Evolutionary conservation across 1,140 invertebrate genomes (phyloP).

Genomic region (Brachionus koreanus): DNA sequence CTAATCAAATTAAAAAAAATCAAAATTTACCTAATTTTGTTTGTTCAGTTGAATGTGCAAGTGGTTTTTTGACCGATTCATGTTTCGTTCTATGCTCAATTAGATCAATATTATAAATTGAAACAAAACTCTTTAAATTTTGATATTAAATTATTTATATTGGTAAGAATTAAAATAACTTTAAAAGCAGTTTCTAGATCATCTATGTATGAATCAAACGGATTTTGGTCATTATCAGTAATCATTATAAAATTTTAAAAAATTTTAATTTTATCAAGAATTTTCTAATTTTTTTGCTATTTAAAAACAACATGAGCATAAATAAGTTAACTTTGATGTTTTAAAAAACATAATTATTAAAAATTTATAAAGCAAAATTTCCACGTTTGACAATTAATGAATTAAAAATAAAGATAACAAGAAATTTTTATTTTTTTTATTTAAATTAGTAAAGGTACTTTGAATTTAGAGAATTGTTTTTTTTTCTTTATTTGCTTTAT

Average conservation of each 20-base stretch:
- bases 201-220: neutral
- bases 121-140: neutral
- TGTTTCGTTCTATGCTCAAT: constrained; percentile 22
- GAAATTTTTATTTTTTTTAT: no score
- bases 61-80: neutral
- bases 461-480: no score
- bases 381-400: no score
- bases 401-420: no score
- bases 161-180: neutral
- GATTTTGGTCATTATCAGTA: neutral
- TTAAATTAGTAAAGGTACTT: no score
- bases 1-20: neutral
- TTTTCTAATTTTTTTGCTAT: neutral
- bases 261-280: neutral
- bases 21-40: neutral
- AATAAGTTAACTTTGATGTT: neutral
- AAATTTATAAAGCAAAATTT: no score
- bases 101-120: constrained; percentile 32
- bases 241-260: neutral
- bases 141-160: neutral
- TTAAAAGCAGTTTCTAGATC: constrained; percentile 9
- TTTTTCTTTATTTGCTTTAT: no score
- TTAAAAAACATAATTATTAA: no score
- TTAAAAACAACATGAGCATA: neutral
- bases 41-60: constrained; percentile 6